Base-by-base conservation (phyloP, 2,113 vertebrate genomes). In the Glaucomys volans region DNA sequence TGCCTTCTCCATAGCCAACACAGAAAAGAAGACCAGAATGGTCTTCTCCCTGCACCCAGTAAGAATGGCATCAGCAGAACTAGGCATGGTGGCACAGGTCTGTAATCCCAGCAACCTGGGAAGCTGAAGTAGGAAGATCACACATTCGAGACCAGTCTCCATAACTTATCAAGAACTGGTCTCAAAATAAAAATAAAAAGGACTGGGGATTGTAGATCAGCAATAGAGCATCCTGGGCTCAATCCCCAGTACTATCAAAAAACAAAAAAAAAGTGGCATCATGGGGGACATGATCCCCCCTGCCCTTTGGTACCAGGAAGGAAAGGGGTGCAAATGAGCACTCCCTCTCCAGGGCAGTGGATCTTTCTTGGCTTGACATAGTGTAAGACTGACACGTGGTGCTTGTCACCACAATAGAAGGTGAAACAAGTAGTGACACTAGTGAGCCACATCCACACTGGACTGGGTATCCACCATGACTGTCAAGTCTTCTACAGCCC, bases 381-480 rank as follows among this genome's bases (percentile, higher is more conserved):
- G 10, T 50, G 3, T 6, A 22, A 79, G 10, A 35, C 0, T n/a
- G 30, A 40, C 17, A 10, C 11, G 2, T 11, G 26, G 28, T 54
- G 12, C 54, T 57, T 59, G 5, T 77, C 32, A 71, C 88, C 12
- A 30, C 17, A 69, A 79, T 66, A 64, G 40, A 62, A 17, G n/a
- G 18, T 24, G 14, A 67, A 72, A 54, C 72, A 37, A 24, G 42
- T 10, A 22, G 7, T 17, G 47, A 76, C 35, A 50, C 47, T 44
- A 8, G 0, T 20, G 32, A 79, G 1, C 66, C 37, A 52, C 77
- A 20, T 37, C 40, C 4, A 17, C 8, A 0, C 9, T 28, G 26
- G 28, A 64, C 7, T 37, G 32, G 32, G 35, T 17, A 42, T 42
- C 16, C 18, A 28, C 5, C 17, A 1, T 54, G 75, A 80, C 66